phyloP scores from a whole-genome alignment of 2,888 invertebrate genomes.

The Parascotia fuliginaria region DNA sequence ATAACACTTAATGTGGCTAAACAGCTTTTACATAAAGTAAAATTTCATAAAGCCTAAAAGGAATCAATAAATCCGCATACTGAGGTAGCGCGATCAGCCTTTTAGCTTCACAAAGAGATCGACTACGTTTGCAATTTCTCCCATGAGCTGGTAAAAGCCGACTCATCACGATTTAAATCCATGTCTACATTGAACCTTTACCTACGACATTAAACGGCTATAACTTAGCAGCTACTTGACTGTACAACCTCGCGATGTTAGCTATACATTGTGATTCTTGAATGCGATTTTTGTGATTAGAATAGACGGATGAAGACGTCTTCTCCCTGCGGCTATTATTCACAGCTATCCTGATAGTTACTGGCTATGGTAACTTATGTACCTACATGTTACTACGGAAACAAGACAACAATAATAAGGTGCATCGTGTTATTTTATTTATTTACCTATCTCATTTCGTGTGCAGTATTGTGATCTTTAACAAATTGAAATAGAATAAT shows the following conservation, averaged over 20 bases:
- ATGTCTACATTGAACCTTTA: slow-evolving; percentile 25
- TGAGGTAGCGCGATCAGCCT: slow-evolving; percentile 45
- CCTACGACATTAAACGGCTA: slow-evolving; percentile 13
- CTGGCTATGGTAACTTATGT: too few relatives aligned
- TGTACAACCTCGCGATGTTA: neutral
- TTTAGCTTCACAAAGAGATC: slow-evolving; percentile 52
- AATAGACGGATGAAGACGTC: neutral
- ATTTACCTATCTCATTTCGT: too few relatives aligned
- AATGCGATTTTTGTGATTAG: neutral
- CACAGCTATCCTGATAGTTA: too few relatives aligned
- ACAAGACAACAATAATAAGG: too few relatives aligned
- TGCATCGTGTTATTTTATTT: too few relatives aligned
- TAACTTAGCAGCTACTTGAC: slow-evolving; percentile 12
- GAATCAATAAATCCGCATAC: slow-evolving; percentile 50
- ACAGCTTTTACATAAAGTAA: neutral
- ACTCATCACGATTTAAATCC: slow-evolving; percentile 53
- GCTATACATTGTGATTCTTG: neutral
- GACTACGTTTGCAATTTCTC: slow-evolving; percentile 55
- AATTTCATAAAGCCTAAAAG: slow-evolving; percentile 8
- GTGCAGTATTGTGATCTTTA: too few relatives aligned
- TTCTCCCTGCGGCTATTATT: too few relatives aligned
- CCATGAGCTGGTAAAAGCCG: slow-evolving; percentile 44
- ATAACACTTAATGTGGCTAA: neutral
- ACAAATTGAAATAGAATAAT: too few relatives aligned
- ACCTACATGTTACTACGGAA: too few relatives aligned